A percentile compares a stretch with the other conserved stretches of the same genome.
Conservation (phyloP, 2,113 vertebrate species). For the Xerus inauris region DNA sequence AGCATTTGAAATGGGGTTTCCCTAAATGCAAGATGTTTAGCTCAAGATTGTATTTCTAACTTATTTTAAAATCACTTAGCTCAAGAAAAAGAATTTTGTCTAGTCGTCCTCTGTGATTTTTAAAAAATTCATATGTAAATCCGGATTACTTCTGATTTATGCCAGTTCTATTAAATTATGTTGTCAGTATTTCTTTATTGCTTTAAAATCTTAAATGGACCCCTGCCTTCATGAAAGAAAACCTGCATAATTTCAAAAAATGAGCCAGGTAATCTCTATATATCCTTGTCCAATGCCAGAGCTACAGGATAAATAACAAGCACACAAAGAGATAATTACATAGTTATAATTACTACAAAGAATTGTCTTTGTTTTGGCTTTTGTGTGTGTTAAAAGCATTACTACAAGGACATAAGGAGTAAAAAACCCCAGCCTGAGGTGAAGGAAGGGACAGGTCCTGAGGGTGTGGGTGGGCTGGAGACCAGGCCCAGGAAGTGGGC, state of each 20-base stretch:
- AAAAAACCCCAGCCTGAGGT: not conserved
- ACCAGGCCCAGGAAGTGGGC: not conserved
- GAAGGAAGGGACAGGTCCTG: not conserved
- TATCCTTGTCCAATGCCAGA: slow-evolving; percentile 68
- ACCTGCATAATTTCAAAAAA: slow-evolving; percentile 71
- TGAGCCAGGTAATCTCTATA: slow-evolving; percentile 61
- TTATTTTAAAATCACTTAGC: slow-evolving; percentile 78
- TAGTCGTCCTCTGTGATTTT: slow-evolving; percentile 64
- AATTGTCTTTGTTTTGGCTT: not conserved
- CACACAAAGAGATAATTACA: slow-evolving; percentile 78
- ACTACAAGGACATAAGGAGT: slow-evolving; percentile 61
- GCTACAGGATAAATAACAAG: slow-evolving; percentile 56
- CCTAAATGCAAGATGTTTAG: slow-evolving; percentile 71
- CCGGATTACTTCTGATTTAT: slow-evolving; percentile 76
- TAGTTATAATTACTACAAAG: not conserved
- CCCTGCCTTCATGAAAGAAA: slow-evolving; percentile 75
- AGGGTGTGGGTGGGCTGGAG: not conserved
- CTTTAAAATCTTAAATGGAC: slow-evolving; percentile 83
- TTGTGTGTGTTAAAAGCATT: slow-evolving; percentile 60
- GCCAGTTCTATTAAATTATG: slow-evolving; percentile 75
- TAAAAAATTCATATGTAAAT: slow-evolving; percentile 25
- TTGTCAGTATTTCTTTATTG: slow-evolving; percentile 84
- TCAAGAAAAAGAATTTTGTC: slow-evolving; percentile 78
- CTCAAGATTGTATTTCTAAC: slow-evolving; percentile 84
- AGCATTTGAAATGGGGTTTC: slow-evolving; percentile 78